Evolutionary conservation across 2,113 vertebrate species (phyloP), one percentile per base, ranked within the genome.

Genomic region (Montifringilla adamsi): DNA sequence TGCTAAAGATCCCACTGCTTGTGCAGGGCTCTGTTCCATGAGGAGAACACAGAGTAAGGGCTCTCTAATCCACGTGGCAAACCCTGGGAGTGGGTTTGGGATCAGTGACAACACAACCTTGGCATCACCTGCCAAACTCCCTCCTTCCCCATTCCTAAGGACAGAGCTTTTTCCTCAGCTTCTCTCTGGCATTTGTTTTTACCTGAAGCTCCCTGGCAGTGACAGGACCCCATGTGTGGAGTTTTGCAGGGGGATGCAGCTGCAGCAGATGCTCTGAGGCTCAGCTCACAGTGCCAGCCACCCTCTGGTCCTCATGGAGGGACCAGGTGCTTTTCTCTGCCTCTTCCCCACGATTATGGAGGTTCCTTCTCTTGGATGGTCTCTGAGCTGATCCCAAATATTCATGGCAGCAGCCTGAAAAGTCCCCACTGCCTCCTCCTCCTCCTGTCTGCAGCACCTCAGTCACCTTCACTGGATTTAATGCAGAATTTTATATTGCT

Each of bases 341-440:
- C 53, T 39, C 59, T 73, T 87, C 35, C 30, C 33, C 2, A 0
- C 0, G 0, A 4, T 46, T 15, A 5, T 3, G 7, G 19, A 76
- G 39, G 5, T 12, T 15, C 18, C n/a, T 70, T 47, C 50, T 35
- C 39, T 33, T 1, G 1, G 27, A 6, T 1, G 2, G 8, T 23
- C 81, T 63, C 35, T 27, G 35, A 3, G 47, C 7, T 60, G 37
- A 66, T 15, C 70, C 46, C 72, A 89, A 59, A 35, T 73, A 63
- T n/a, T 50, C 58, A 22, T 0, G 1, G 47, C 5, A 13, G 43
- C 22, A 55, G 31, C 59, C 49, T 84, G 22, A 15, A 43, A 77
- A 17, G 33, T 49, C 50, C 44, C 33, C n/a, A 6, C 44, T 28
- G 30, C 33, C 5, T 31, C 37, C 37, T 44, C 23, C 2, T 44